Evolutionary conservation across 1,140 invertebrate genomes (phyloP).

Genomic region (Brachionus calyciflorus): DNA sequence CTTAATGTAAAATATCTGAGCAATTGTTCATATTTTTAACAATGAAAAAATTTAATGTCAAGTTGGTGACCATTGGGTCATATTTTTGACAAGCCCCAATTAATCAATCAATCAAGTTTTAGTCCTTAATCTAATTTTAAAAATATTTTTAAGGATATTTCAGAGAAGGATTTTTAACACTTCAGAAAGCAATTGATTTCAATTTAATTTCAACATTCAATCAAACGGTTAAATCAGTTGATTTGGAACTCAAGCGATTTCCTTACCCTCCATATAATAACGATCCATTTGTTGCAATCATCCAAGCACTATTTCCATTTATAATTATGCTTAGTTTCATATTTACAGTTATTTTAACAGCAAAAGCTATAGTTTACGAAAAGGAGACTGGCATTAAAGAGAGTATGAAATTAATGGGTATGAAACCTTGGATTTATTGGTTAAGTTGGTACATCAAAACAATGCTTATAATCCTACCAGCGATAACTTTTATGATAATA

Average conservation of each 20-base stretch:
- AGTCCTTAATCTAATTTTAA: no score
- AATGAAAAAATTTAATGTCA: no score
- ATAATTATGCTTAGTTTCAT: constrained; percentile 70
- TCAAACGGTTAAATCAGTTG: constrained; percentile 44
- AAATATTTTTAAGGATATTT: constrained; percentile 20
- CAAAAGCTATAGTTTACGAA: constrained; percentile 57
- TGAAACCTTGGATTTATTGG: constrained; percentile 78
- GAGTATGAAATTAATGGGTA: constrained; percentile 82
- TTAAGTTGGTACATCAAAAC: constrained; percentile 76
- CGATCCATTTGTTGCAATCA: constrained; percentile 56
- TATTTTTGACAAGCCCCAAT: no score
- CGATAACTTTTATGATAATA: constrained; percentile 63
- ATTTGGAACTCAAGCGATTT: constrained; percentile 63
- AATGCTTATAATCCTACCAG: constrained; percentile 69
- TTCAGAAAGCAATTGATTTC: constrained; percentile 68
- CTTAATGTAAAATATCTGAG: no score
- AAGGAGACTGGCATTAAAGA: constrained; percentile 57
- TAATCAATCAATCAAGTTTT: no score
- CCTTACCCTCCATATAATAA: constrained; percentile 58
- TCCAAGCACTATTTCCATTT: constrained; percentile 65
- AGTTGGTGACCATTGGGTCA: no score
- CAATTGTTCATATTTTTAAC: no score
- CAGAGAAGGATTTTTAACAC: constrained; percentile 64
- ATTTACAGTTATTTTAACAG: constrained; percentile 54
- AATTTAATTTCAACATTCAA: constrained; percentile 61